A percentile compares a stretch with the other conserved stretches of the same genome.
Conservation (phyloP, 2,888 invertebrate genomes). For the Cactoblastis cactorum region DNA sequence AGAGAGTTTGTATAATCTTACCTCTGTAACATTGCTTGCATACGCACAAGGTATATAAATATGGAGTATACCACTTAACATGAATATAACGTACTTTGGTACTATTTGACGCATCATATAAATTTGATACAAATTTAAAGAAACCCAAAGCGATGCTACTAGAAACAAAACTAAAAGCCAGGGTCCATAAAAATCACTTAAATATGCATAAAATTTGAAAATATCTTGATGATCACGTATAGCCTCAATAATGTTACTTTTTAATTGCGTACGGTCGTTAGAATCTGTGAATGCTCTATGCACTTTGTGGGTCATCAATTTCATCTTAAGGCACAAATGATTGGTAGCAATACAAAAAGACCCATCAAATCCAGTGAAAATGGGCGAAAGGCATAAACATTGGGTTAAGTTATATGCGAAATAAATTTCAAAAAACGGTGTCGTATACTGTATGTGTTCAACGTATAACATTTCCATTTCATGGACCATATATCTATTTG, state of each 20-base stretch:
- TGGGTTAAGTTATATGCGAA: conserved; percentile 50
- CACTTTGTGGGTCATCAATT: conserved; percentile 45
- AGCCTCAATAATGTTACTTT: conserved; percentile 35
- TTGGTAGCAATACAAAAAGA: too few relatives aligned
- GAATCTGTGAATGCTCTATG: conserved; percentile 39
- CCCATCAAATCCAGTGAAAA: conserved; percentile 53
- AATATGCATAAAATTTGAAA: conserved; percentile 37
- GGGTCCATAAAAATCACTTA: conserved; percentile 50
- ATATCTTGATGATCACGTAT: conserved; percentile 54
- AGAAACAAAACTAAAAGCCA: conserved; percentile 54
- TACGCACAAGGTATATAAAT: conserved; percentile 56
- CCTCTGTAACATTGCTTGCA: conserved; percentile 47
- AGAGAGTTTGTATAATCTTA: conserved; percentile 28
- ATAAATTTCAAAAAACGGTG: conserved; percentile 51
- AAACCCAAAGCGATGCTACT: conserved; percentile 45
- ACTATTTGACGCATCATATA: conserved; percentile 42
- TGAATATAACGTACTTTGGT: conserved; percentile 47
- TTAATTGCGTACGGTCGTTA: conserved; percentile 31
- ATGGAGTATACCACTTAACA: conserved; percentile 42
- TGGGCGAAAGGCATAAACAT: conserved; percentile 41
- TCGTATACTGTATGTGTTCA: conserved; percentile 51
- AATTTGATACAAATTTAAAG: conserved; percentile 53
- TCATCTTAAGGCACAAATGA: conserved; percentile 52
- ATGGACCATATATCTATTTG: conserved; percentile 47
- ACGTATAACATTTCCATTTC: conserved; percentile 51